Conservation (phyloP, 2,888 invertebrate genomes). For the Hemaris fuciformis region DNA sequence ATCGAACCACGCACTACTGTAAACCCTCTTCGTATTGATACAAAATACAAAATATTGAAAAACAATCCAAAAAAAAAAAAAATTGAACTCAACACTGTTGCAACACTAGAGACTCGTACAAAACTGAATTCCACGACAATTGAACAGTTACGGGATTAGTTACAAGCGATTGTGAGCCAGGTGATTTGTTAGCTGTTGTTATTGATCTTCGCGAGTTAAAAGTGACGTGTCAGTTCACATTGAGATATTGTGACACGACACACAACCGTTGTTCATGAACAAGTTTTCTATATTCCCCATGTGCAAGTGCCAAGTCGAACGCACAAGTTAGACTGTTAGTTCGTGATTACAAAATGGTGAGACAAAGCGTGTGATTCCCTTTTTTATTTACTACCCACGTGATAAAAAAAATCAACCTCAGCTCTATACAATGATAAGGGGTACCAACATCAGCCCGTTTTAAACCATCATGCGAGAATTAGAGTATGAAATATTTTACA, state of each 20-base stretch:
- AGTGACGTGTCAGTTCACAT: background rate
- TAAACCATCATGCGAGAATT: background rate
- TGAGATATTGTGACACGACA: background rate
- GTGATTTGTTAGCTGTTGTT: constrained; percentile 54
- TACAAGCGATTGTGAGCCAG: constrained; percentile 54
- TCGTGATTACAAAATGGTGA: background rate
- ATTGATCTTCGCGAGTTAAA: background rate
- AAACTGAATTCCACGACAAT: constrained; percentile 21
- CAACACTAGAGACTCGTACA: background rate
- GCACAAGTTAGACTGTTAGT: background rate
- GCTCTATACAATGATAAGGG: background rate
- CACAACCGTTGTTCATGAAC: background rate
- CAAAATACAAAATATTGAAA: too few species aligned
- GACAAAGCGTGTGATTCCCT: background rate
- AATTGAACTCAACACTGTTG: background rate
- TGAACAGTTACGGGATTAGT: constrained; percentile 49
- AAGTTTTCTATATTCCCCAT: background rate
- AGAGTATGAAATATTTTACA: background rate
- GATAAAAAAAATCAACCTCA: background rate
- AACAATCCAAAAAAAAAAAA: background rate
- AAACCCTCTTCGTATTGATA: too few species aligned
- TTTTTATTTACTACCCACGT: background rate
- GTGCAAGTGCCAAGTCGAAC: background rate
- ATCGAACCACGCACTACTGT: too few species aligned
- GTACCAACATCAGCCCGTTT: background rate